Percentiles rank a stretch among this genome's conserved stretches.
Evolutionary conservation across 2,888 invertebrate genomes (phyloP).

Genomic region (Acleris literana): DNA sequence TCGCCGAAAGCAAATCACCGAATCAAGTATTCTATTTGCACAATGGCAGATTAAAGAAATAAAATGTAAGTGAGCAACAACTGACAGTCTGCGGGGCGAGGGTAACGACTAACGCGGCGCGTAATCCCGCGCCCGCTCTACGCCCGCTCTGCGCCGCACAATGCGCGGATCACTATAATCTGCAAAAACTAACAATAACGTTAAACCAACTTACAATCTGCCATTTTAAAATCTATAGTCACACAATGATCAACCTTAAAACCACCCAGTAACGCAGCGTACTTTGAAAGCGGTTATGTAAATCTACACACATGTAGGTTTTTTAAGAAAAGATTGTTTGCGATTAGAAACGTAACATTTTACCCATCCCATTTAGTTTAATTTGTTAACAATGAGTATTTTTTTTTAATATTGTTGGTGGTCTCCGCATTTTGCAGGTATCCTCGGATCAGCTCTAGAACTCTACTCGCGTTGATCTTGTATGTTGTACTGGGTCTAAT

Average conservation of each 20-base stretch:
- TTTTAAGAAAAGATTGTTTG: slow-evolving; percentile 41
- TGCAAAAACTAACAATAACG: slow-evolving; percentile 72
- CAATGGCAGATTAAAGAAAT: slow-evolving; percentile 27
- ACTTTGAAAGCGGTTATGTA: not conserved
- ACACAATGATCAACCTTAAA: slow-evolving; percentile 9
- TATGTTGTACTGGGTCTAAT: not conserved
- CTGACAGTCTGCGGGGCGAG: slow-evolving; percentile 58
- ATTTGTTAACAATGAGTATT: slow-evolving; percentile 70
- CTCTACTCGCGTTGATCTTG: slow-evolving; percentile 11
- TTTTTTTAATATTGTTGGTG: slow-evolving; percentile 61
- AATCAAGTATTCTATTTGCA: slow-evolving; percentile 23
- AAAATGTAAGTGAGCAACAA: slow-evolving; percentile 74
- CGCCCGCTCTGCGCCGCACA: slow-evolving; percentile 46
- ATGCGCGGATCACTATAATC: slow-evolving; percentile 66
- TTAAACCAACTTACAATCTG: slow-evolving; percentile 31
- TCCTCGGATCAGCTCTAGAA: slow-evolving; percentile 15
- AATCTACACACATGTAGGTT: slow-evolving; percentile 30
- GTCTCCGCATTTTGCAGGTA: slow-evolving; percentile 45
- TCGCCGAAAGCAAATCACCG: slow-evolving; percentile 12
- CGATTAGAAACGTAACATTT: slow-evolving; percentile 53
- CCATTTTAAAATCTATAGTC: slow-evolving; percentile 36
- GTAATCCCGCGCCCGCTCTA: slow-evolving; percentile 67
- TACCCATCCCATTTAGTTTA: slow-evolving; percentile 71
- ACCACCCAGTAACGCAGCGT: not conserved
- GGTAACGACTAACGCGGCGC: slow-evolving; percentile 76